Evolutionary conservation across 2,888 invertebrate genomes (phyloP), one percentile per base, ranked within the genome.

Genomic region (Zeuzera pyrina): DNA sequence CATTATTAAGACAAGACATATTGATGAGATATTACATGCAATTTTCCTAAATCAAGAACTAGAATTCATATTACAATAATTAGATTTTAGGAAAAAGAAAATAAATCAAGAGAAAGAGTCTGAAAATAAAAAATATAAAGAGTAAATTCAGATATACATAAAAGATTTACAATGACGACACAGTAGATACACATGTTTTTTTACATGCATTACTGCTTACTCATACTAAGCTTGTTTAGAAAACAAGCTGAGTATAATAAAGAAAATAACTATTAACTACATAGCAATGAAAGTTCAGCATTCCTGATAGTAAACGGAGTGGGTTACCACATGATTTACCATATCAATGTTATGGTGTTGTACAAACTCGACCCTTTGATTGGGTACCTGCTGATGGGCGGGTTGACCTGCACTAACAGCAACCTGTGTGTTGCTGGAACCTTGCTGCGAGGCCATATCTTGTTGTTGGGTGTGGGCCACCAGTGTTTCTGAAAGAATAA

Each of bases 341-440:
- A 83, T 79, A 76, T 83, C 81, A 70, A 79, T 76, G 73, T 71
- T 81, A 81, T 84, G 84, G 73, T 84, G 83, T 70, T 79, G 78
- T 63, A 84, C 72, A 79, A 83, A 81, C 57, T 81, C 83, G 66
- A 84, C 77, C 74, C 83, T 79, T 44, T 70, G 79, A 73, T 68
- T 83, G 77, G 84, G 74, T 78, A 83, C 83, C 76, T 84, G 83
- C 61, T 83, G 84, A 33, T 76, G 79, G 47, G 84, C 52, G 39
- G 83, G 40, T 40, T 67, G 70, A 43, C 60, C 54, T 31, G 62
- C 38, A 49, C 51, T 56, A 46, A 83, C 76, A 43, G 70, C 61
- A 47, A 76, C 77, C 53, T 81, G 85, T 19, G 62, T 36, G 10
- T 46, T 45, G 19, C 51, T 42, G 4, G 60, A 32, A 26, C 56